Evolutionary conservation across 2,113 vertebrate genomes (phyloP).

Genomic region (Tamias sibiricus): DNA sequence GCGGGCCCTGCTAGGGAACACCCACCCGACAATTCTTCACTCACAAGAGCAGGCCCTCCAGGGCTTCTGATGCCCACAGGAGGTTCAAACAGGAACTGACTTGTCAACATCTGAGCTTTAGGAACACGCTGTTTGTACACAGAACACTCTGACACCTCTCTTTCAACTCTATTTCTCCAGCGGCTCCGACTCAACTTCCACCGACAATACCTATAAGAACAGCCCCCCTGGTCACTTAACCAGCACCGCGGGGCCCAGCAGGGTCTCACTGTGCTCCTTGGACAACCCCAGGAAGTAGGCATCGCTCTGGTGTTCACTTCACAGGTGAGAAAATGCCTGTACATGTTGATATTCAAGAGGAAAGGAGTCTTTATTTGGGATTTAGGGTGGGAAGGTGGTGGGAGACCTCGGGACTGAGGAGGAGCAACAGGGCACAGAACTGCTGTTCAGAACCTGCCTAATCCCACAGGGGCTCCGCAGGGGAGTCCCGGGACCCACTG

Average conservation of each 20-base stretch:
- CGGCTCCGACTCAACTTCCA: background rate
- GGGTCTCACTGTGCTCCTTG: background rate
- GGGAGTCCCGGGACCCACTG: background rate
- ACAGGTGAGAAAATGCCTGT: background rate
- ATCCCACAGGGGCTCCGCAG: background rate
- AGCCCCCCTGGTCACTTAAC: accelerated
- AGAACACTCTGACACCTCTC: background rate
- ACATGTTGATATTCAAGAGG: accelerated
- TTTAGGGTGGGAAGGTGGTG: background rate
- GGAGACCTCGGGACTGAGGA: background rate
- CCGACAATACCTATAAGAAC: no score
- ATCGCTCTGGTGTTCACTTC: background rate
- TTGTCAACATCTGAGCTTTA: background rate
- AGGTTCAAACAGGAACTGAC: background rate
- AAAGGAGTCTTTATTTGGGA: background rate
- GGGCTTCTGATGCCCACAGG: background rate
- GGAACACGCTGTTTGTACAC: background rate
- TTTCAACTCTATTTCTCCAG: background rate
- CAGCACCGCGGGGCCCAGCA: no score
- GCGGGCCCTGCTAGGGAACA: background rate
- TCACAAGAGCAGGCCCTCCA: background rate
- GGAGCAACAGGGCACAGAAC: background rate
- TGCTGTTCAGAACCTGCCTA: background rate
- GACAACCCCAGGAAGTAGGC: background rate
- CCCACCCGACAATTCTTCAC: background rate